Evolutionary conservation across 2,797 vertebrate species (phyloP), one percentile per base, ranked within the genome.

Genomic region (Onychomys leucogaster): DNA sequence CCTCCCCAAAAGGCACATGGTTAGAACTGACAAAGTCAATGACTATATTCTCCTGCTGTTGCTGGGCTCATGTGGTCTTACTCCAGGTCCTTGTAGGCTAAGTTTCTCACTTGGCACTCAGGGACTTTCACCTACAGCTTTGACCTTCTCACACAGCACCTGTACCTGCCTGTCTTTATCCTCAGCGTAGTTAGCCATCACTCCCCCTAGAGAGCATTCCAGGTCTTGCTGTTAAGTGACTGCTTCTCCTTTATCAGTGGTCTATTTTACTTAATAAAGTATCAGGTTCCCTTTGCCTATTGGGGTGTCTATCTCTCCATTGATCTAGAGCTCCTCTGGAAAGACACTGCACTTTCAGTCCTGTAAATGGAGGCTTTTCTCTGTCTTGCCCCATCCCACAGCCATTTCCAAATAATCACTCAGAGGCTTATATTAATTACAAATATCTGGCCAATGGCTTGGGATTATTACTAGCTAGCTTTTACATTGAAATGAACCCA

Each of bases 171-270:
- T n/a, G 0, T 14, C 11, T 21, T 23, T 1, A 23, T 41, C 32
- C 49, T 73, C 52, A 11, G 55, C 41, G 65, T 32, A 2, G 13
- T 71, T 32, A 2, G 13, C 2, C 4, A 27, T 13, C 32, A 6
- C 34, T 4, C n/a, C 17, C 59, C 55, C 23, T 17, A 21, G 6
- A 91, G 57, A 73, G 34, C 25, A 0, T 8, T 52, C 46, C 6
- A 2, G 32, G 6, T 17, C 14, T 57, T 4, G 5, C 43, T 0
- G 2, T 27, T 1, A 0, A 0, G 4, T 52, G 12, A 59, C 19
- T 1, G 52, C 2, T 0, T 4, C 29, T 32, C 2, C 6, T 23
- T n/a, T 32, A 55, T 17, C 27, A 10, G 41, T 2, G 3, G 0
- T 4, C 21, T 57, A 6, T 2, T 69, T 69, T 19, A 10, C 80